Conservation (phyloP, 2,888 invertebrate genomes). For the Xanthia togata region DNA sequence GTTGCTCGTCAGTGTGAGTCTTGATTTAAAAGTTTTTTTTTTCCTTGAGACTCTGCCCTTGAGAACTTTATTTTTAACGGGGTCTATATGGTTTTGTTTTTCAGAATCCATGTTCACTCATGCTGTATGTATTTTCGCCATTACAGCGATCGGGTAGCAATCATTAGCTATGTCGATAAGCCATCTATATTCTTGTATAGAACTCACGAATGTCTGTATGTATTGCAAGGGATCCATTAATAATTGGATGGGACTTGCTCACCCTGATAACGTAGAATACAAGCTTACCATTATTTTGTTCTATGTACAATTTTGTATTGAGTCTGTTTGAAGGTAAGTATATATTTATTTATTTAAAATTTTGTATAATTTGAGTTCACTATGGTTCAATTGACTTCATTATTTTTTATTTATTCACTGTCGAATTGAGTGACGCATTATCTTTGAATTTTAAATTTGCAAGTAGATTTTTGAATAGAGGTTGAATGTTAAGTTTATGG, state of each 20-base stretch:
- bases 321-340: slow-evolving; percentile 19
- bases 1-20: not conserved
- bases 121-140: slow-evolving; percentile 83
- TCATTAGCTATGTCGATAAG: slow-evolving; percentile 81
- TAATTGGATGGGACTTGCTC: slow-evolving; percentile 48
- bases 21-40: not conserved
- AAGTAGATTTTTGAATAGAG: slow-evolving; percentile 14
- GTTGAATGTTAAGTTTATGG: slow-evolving; percentile 44
- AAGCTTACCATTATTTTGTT: slow-evolving; percentile 51
- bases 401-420: slow-evolving; percentile 39
- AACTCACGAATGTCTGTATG: slow-evolving; percentile 74
- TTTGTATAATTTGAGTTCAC: slow-evolving; percentile 40
- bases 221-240: slow-evolving; percentile 80
- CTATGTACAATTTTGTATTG: slow-evolving; percentile 19
- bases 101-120: slow-evolving; percentile 41
- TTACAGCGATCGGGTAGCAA: slow-evolving; percentile 80
- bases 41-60: not conserved
- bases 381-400: slow-evolving; percentile 50
- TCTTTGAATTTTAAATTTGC: slow-evolving; percentile 36
- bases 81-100: not conserved
- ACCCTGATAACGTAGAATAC: slow-evolving; percentile 25
- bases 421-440: slow-evolving; percentile 37
- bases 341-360: slow-evolving; percentile 32
- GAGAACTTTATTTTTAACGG: not conserved
- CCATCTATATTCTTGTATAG: slow-evolving; percentile 83